Evolutionary conservation across 2,113 vertebrate genomes (phyloP).

Genomic region (Phainopepla nitens): DNA sequence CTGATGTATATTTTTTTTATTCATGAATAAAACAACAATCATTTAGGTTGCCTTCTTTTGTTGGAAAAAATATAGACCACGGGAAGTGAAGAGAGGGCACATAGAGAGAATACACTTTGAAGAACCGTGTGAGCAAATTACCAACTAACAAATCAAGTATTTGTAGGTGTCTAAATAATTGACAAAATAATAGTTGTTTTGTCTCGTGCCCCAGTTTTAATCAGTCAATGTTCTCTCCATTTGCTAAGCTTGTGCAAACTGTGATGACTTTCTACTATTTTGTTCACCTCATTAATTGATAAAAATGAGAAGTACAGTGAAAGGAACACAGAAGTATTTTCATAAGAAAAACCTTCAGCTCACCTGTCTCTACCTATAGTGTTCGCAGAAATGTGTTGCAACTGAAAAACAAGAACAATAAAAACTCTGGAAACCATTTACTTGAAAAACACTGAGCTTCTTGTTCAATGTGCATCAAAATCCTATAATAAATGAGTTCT

Average conservation of each 20-base stretch:
- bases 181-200: background rate
- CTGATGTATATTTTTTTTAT: background rate
- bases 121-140: background rate
- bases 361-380: background rate
- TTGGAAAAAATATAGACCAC: background rate
- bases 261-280: background rate
- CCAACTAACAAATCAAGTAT: background rate
- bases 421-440: background rate
- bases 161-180: background rate
- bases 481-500: background rate
- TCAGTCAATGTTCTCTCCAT: background rate
- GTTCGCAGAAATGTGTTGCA: background rate
- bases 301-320: background rate
- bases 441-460: background rate
- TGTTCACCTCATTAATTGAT: background rate
- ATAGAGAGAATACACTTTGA: background rate
- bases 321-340: background rate
- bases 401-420: background rate
- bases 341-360: background rate
- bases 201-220: background rate
- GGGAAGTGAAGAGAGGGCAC: background rate
- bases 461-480: background rate
- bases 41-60: background rate
- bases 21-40: background rate
- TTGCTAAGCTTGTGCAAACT: background rate